These are phyloP conservation scores for Phoxinus dragarum DNA, from an alignment of 2,797 vertebrate genomes.

Conservation along the genomic window DNA sequence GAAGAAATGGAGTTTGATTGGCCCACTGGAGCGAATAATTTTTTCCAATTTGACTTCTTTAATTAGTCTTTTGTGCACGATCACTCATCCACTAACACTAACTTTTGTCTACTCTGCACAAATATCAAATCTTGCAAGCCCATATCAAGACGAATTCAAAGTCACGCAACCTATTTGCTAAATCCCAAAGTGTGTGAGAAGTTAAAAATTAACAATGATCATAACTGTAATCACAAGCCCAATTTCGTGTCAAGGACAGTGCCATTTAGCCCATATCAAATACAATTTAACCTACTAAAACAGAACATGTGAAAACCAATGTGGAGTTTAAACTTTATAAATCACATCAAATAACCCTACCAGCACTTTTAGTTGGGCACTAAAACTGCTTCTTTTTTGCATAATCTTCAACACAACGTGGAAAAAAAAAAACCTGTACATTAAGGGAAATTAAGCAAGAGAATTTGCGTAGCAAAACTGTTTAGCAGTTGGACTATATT, in stretches of 20 bases:
- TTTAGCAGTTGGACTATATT: not conserved
- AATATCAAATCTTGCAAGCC: not conserved
- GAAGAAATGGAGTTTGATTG: not conserved
- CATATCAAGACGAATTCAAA: not conserved
- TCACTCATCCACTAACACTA: not conserved
- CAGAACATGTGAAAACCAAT: not conserved
- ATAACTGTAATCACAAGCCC: slow-evolving; percentile 4
- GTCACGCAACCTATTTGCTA: not conserved
- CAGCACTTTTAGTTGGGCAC: not conserved
- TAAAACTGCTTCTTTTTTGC: not conserved
- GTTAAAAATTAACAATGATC: slow-evolving; percentile 22
- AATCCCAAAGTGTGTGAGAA: not conserved
- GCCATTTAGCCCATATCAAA: not conserved
- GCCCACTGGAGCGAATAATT: not conserved
- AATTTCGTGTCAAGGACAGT: slow-evolving; percentile 15
- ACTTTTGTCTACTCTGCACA: not conserved
- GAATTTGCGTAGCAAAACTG: not conserved
- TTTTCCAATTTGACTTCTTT: not conserved
- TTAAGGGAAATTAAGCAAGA: not conserved
- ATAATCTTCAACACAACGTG: not conserved
- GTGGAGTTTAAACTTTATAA: not conserved
- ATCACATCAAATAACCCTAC: not conserved
- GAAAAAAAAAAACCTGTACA: not conserved
- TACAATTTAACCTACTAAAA: not conserved
- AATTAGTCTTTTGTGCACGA: not conserved